Base-by-base conservation (phyloP, 2,888 invertebrate genomes). In the Parnassius orleans region DNA sequence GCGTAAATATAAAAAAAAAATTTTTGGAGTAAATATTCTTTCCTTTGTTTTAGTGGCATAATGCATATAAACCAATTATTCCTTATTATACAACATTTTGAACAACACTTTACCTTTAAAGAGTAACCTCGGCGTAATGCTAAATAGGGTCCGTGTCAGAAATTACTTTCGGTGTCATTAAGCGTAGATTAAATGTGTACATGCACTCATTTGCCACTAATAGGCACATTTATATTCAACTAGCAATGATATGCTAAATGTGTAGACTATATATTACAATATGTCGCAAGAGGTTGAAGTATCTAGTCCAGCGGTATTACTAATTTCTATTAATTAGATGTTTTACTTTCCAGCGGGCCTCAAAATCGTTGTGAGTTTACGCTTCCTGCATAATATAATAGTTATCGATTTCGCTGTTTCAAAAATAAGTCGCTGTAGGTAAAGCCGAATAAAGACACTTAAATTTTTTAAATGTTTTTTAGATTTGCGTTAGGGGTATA, bases 141-240 rank as follows among this genome's bases (percentile, higher is more conserved):
- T 33, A 53, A 57, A 47, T 52, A 56, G 14, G 24, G 47, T 52
- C 33, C 54, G 12, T 12, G 42, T n/a, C 59, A 53, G 41, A 15
- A 46, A 58, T 44, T 53, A 57, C 24, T 63, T 54, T 58, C 24
- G 57, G 50, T 50, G 48, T 63, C 62, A 50, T 62, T 53, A 54
- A 33, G 12, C 50, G 10, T 44, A 50, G 50, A 58, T 58, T 50
- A 54, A 58, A 53, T 10, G 44, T 43, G 33, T 41, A 11, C 50
- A 53, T 50, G 50, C 43, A 42, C 48, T 43, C 43, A 42, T 24
- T 59, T 41, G n/a, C 12, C 15, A 33, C 15, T 58, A 57, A 57
- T 53, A 50, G 33, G 48, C 43, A 43, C 57, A 48, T 62, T 62
- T 62, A 57, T 57, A 63, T 58, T 57, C 62, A 54, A 58, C 50